Evolutionary conservation across 2,797 vertebrate species (phyloP).

Genomic region (Rhinatrema bivittatum): DNA sequence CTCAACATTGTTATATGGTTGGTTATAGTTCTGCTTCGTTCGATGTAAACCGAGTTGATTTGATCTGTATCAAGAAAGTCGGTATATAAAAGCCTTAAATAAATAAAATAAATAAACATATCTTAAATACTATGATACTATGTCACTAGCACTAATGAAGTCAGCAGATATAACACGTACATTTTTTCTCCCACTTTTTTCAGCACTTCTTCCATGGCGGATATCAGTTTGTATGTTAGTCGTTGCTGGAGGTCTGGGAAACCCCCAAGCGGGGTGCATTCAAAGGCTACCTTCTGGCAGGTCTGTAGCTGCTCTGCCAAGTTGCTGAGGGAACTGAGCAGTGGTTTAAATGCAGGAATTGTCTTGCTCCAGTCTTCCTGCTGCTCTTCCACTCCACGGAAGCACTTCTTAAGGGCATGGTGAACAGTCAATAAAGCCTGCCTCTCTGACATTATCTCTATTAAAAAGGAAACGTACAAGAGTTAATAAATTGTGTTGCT

Average conservation of each 20-base stretch:
- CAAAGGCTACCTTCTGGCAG: constrained; percentile 41
- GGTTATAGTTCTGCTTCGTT: too few species aligned
- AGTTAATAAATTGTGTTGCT: too few species aligned
- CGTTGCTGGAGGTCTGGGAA: constrained; percentile 61
- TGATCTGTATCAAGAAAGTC: too few species aligned
- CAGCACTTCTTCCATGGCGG: constrained; percentile 56
- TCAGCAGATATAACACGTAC: constrained; percentile 45
- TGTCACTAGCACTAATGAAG: too few species aligned
- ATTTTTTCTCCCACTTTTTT: constrained; percentile 56
- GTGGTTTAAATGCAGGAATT: constrained; percentile 53
- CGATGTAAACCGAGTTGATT: too few species aligned
- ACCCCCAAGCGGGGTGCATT: constrained; percentile 49
- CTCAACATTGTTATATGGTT: too few species aligned
- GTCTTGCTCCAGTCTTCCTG: constrained; percentile 48
- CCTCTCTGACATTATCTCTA: constrained; percentile 49
- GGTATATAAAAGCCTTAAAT: too few species aligned
- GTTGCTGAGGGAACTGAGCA: constrained; percentile 65
- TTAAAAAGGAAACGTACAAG: background rate
- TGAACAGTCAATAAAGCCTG: constrained; percentile 37
- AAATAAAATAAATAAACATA: too few species aligned
- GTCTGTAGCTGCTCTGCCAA: constrained; percentile 67
- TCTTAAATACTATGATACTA: too few species aligned
- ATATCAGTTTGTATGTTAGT: constrained; percentile 60
- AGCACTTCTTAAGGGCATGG: constrained; percentile 54
- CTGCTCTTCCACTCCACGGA: constrained; percentile 48